Conservation (phyloP, 30 jellyfish, hydroid and myxozoan species). For the Pseudorhiza aurosa region DNA sequence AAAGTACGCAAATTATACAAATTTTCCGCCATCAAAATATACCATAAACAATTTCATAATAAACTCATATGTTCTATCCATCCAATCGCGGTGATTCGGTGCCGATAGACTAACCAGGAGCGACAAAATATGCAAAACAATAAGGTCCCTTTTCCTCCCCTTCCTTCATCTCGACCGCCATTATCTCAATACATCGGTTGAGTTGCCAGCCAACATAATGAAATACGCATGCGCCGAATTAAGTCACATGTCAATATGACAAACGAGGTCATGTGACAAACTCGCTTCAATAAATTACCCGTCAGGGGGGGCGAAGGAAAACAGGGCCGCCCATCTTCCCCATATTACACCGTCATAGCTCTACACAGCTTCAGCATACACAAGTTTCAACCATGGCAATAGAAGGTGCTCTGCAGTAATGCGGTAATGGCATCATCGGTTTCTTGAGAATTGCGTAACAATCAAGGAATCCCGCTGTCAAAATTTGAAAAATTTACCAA, state of each 20-base stretch:
- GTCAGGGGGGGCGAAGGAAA: no score
- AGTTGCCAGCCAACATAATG: slow-evolving; percentile 63
- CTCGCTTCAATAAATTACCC: slow-evolving; percentile 16
- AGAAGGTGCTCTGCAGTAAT: no score
- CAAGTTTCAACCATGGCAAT: no score
- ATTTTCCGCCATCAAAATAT: not conserved
- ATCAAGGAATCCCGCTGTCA: no score
- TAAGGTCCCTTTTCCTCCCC: slow-evolving; percentile 20
- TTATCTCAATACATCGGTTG: slow-evolving; percentile 61
- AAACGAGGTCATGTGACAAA: slow-evolving; percentile 63
- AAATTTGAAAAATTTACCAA: no score
- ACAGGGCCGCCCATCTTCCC: no score
- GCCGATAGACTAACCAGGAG: slow-evolving; percentile 25
- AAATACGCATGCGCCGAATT: slow-evolving; percentile 59
- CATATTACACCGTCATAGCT: no score
- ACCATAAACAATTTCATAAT: slow-evolving; percentile 22
- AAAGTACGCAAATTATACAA: not conserved
- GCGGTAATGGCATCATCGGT: no score
- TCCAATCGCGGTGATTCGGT: not conserved
- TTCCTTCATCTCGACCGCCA: slow-evolving; percentile 76
- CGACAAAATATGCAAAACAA: slow-evolving; percentile 27
- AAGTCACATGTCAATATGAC: slow-evolving; percentile 76
- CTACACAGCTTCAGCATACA: no score
- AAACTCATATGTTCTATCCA: not conserved
- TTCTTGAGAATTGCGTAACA: no score